Conservation (phyloP, 2,113 vertebrate species). For the Daboia siamensis region DNA sequence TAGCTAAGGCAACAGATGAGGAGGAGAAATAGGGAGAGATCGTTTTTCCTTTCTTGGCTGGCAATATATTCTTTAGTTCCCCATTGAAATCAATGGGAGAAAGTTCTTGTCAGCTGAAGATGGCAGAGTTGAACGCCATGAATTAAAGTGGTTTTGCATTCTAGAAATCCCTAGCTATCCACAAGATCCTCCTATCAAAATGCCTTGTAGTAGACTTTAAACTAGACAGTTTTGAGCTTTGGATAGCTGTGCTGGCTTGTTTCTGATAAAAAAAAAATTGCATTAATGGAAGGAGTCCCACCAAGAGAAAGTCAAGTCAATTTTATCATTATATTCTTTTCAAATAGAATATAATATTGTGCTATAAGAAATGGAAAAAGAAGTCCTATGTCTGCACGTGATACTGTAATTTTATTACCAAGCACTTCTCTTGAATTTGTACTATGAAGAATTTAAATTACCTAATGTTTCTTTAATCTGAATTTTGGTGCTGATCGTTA, state of each 20-base stretch:
- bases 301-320: neutral
- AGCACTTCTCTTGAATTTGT: neutral
- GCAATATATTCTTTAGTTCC: neutral
- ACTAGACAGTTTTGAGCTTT: neutral
- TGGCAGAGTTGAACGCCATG: neutral
- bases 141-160: neutral
- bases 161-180: neutral
- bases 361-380: neutral
- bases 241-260: neutral
- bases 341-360: neutral
- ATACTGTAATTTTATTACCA: slow-evolving; percentile 5
- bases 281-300: neutral
- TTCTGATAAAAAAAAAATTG: neutral
- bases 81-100: neutral
- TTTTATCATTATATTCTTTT: neutral
- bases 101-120: neutral
- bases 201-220: neutral
- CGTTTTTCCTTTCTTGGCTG: neutral
- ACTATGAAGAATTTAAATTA: neutral
- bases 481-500: neutral
- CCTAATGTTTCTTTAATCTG: neutral
- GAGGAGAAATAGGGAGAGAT: neutral
- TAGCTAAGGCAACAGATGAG: neutral
- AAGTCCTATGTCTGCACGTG: neutral
- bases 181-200: neutral